Evolutionary conservation across 2,113 vertebrate genomes (phyloP).

Genomic region (Haemorhous mexicanus): DNA sequence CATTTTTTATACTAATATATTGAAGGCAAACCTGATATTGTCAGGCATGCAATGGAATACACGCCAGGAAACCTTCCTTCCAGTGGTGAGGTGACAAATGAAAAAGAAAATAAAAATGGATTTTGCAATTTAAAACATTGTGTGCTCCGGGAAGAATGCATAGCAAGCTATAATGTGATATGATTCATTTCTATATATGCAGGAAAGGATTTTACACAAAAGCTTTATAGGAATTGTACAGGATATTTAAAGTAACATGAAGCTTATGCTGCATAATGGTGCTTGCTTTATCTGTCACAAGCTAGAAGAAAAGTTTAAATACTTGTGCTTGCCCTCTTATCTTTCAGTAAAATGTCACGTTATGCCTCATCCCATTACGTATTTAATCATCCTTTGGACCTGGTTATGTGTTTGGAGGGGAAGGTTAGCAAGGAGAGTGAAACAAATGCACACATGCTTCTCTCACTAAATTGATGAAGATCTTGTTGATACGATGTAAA

Average conservation of each 20-base stretch:
- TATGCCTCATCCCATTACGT: background rate
- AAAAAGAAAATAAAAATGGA: constrained; percentile 65
- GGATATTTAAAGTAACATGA: constrained; percentile 18
- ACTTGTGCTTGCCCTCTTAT: background rate
- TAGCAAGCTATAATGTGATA: constrained; percentile 22
- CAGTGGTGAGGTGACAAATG: constrained; percentile 63
- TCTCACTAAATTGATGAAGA: background rate
- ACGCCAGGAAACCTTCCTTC: constrained; percentile 56
- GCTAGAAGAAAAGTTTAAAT: constrained; percentile 22
- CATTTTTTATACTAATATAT: constrained; percentile 65
- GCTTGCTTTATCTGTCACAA: background rate
- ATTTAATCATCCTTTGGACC: constrained; percentile 19
- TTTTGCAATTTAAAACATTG: constrained; percentile 63
- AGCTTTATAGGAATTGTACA: background rate
- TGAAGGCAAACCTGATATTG: constrained; percentile 47
- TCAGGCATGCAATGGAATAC: constrained; percentile 39
- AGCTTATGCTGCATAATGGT: background rate
- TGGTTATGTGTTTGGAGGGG: background rate
- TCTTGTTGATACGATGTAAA: background rate
- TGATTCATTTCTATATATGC: constrained; percentile 15
- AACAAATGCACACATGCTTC: background rate
- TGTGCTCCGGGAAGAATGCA: constrained; percentile 7
- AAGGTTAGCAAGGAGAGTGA: background rate
- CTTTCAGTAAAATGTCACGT: background rate
- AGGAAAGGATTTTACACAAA: background rate